Evolutionary conservation across 2,113 vertebrate genomes (phyloP), one percentile per base, ranked within the genome.

Genomic region (Calypte anna): DNA sequence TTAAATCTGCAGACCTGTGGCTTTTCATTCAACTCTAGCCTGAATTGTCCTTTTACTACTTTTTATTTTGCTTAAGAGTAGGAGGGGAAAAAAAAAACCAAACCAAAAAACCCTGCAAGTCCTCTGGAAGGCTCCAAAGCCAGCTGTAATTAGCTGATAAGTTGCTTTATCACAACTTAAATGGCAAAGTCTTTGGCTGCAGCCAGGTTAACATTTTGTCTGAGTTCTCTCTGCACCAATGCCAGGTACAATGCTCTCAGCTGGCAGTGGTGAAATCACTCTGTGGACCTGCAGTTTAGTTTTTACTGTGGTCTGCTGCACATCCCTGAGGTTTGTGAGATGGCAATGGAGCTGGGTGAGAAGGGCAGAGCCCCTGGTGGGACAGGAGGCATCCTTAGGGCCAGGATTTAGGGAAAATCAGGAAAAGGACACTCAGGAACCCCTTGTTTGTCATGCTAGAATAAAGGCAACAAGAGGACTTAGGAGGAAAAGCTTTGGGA

Each of bases 1-100:
- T 97, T 94, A 96, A 83, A 89, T 55, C 3, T 2, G 30, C 62
- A 78, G 88, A 87, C 61, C 81, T 90, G 86, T 9, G 67, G 68
- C 33, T 17, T 90, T 95, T 50, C 94, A 73, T 63, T 23, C 88
- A 57, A 13, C 63, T 85, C 43, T 44, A 82, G 81, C 89, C 91
- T 67, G 59, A 88, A 88, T 54, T 57, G 59, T 63, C 55, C 33
- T 77, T 74, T 67, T 86, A 33, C 91, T 78, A 33, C 50, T 88
- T 82, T 66, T 93, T 58, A 10, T 40, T 38, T 38, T 38, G 36
- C 58, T 64, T 53, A 38, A 74, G 57, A 57, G 36, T 4, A 4
- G 9, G 3, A 4, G 4, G 24, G 21, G 12, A 6, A 3, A 2
- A 38, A 88, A 5, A 2, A 33, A 82, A 40, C 12, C 5, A 40